phyloP scores from a whole-genome alignment of 2,113 vertebrate genomes.

The Myiopsitta monachus region DNA sequence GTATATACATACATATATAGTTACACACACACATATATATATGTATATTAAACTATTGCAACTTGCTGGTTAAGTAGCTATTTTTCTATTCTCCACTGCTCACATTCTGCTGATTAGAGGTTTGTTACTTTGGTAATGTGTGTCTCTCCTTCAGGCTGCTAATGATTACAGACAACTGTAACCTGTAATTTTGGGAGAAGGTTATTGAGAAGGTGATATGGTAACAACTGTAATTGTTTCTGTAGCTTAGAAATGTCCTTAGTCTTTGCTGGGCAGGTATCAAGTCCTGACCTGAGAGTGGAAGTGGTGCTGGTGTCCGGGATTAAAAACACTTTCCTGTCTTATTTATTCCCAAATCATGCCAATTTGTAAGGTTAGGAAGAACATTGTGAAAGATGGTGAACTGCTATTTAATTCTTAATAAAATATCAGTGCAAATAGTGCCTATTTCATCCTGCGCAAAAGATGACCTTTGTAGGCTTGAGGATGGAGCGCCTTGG shows the following conservation, averaged over 20 bases:
- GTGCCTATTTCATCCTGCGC: neutral
- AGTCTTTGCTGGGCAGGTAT: neutral
- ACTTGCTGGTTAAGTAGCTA: neutral
- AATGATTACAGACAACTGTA: slow-evolving; percentile 49
- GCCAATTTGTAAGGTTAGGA: neutral
- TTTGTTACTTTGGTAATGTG: slow-evolving; percentile 13
- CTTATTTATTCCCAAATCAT: neutral
- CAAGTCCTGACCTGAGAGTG: neutral
- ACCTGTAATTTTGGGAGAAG: slow-evolving; percentile 29
- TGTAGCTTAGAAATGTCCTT: neutral
- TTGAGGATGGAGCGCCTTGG: neutral
- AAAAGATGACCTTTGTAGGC: neutral
- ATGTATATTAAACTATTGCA: neutral
- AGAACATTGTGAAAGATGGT: neutral
- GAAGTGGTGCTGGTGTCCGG: neutral
- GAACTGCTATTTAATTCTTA: neutral
- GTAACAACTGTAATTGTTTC: neutral
- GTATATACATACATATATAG: neutral
- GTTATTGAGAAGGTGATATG: slow-evolving; percentile 50
- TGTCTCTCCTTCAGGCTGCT: slow-evolving; percentile 29
- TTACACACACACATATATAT: neutral
- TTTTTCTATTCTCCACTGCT: slow-evolving; percentile 2
- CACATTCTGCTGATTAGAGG: slow-evolving; percentile 23
- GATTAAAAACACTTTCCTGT: neutral
- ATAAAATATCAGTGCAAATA: neutral